Percentiles rank a stretch among this genome's conserved stretches.
These are phyloP conservation scores for Drosophila insularis DNA, from an alignment of 1,140 invertebrate genomes.

Conservation along the genomic window DNA sequence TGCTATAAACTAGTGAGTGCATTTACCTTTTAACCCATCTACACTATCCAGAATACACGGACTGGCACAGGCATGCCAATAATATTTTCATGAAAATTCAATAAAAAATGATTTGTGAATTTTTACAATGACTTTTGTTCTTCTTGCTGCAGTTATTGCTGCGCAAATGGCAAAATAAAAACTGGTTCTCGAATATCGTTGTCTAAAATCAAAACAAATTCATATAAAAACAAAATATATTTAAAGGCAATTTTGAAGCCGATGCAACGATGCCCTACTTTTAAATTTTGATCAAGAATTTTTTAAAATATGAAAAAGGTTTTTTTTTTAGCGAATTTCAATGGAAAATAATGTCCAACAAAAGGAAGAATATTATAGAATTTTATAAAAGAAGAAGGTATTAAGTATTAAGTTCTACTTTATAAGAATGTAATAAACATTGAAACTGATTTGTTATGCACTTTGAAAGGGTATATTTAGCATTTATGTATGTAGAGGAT, in stretches of 20 bases:
- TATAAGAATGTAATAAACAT: neutral
- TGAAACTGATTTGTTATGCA: neutral
- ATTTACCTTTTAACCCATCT: slow-evolving; percentile 59
- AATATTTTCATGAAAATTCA: slow-evolving; percentile 80
- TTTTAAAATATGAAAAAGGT: neutral
- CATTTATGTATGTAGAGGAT: slow-evolving; percentile 7
- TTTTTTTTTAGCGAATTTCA: too few species aligned
- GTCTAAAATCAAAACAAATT: slow-evolving; percentile 73
- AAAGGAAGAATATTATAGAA: too few species aligned
- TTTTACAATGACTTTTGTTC: slow-evolving; percentile 55
- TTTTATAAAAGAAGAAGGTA: too few species aligned
- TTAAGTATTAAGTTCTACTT: too few species aligned
- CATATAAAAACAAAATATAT: slow-evolving; percentile 34
- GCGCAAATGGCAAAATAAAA: slow-evolving; percentile 73
- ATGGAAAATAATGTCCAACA: too few species aligned
- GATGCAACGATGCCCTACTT: neutral
- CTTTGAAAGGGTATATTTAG: slow-evolving; percentile 13
- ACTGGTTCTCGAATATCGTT: slow-evolving; percentile 47
- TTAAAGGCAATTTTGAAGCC: too few species aligned
- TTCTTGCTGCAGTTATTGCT: slow-evolving; percentile 60
- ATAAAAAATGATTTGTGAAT: slow-evolving; percentile 79
- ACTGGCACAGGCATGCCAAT: slow-evolving; percentile 56
- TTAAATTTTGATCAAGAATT: too few species aligned
- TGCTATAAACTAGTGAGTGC: slow-evolving; percentile 43
- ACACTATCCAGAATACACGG: neutral